Conservation (phyloP, 2,888 invertebrate species). For the Heliothis peltigera region DNA sequence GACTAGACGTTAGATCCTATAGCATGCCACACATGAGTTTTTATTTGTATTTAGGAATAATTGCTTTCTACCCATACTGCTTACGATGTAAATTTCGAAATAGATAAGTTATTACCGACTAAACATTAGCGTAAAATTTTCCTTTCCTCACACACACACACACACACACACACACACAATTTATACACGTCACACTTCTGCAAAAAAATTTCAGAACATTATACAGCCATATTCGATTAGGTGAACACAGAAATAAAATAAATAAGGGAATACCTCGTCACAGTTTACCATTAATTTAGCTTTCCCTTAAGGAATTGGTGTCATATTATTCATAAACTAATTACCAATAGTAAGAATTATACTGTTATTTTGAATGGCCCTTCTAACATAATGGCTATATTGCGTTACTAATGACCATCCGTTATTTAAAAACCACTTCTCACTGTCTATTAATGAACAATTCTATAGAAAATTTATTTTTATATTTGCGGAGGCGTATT, state of each 20-base stretch:
- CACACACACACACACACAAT: too few species aligned
- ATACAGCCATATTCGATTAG: neutral
- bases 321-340: slow-evolving; percentile 15
- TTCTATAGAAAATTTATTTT: neutral
- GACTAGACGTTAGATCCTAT: too few species aligned
- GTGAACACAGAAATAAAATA: neutral
- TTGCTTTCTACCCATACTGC: too few species aligned
- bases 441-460: neutral
- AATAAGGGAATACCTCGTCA: neutral
- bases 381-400: slow-evolving; percentile 37
- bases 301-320: slow-evolving; percentile 19
- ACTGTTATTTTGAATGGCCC: slow-evolving; percentile 27
- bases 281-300: neutral
- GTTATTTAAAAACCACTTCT: slow-evolving; percentile 14
- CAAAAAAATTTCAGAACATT: neutral
- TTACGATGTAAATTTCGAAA: too few species aligned
- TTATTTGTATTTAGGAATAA: too few species aligned
- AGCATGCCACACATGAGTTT: too few species aligned
- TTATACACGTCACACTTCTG: too few species aligned
- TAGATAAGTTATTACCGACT: too few species aligned
- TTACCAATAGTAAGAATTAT: slow-evolving; percentile 17
- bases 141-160: too few species aligned
- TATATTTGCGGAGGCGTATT: too few species aligned
- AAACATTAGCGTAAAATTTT: too few species aligned
- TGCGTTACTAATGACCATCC: slow-evolving; percentile 30